phyloP scores from a whole-genome alignment of 2,888 invertebrate species.

The Strigamia crassipes region DNA sequence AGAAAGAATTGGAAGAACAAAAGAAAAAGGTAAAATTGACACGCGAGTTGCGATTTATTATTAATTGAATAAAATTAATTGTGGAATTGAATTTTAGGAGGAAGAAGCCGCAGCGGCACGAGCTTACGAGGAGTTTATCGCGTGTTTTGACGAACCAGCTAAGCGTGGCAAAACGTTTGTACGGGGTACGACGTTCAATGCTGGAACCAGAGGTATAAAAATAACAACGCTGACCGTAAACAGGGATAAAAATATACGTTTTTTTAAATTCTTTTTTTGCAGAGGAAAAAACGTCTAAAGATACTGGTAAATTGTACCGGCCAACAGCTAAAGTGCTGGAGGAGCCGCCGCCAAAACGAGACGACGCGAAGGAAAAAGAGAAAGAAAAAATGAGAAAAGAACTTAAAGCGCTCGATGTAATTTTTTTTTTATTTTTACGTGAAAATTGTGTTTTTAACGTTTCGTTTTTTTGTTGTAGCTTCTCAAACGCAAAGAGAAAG shows the following conservation, averaged over 20 bases:
- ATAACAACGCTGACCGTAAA: background rate
- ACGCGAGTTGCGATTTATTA: background rate
- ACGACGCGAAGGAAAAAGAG: slow-evolving; percentile 64
- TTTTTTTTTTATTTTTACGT: slow-evolving; percentile 67
- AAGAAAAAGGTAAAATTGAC: slow-evolving; percentile 73
- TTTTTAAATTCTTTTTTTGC: slow-evolving; percentile 50
- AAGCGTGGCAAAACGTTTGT: slow-evolving; percentile 90
- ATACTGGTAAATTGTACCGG: slow-evolving; percentile 89
- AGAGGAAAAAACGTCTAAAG: slow-evolving; percentile 82
- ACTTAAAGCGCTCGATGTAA: slow-evolving; percentile 47
- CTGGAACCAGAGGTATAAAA: slow-evolving; percentile 78
- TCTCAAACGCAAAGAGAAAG: slow-evolving; percentile 71
- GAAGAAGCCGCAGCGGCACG: slow-evolving; percentile 56
- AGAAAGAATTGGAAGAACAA: slow-evolving; percentile 76
- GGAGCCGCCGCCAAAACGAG: slow-evolving; percentile 62
- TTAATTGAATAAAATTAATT: slow-evolving; percentile 20
- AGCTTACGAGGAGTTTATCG: slow-evolving; percentile 97
- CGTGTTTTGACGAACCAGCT: slow-evolving; percentile 87
- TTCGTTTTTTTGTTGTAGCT: background rate
- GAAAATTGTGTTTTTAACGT: background rate
- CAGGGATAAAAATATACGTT: slow-evolving; percentile 22
- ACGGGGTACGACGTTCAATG: slow-evolving; percentile 96
- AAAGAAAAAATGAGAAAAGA: slow-evolving; percentile 26
- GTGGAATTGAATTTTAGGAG: slow-evolving; percentile 42
- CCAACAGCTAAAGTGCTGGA: slow-evolving; percentile 78